Base-by-base conservation (phyloP, 1,140 invertebrate species). In the Drosophila parabipectinata region DNA sequence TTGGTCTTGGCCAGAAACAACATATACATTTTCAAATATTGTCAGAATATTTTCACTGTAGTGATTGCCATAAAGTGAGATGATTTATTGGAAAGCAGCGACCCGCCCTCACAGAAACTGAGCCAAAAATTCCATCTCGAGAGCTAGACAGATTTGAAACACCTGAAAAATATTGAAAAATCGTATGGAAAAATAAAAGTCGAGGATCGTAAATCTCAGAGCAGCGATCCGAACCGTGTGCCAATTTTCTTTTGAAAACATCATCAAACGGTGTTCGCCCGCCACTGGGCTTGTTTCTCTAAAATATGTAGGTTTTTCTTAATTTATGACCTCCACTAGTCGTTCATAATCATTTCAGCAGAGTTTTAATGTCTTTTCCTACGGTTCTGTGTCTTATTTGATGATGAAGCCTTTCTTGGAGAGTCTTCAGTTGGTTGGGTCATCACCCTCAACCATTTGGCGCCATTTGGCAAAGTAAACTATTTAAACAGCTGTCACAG, bases 51-150 rank as follows among this genome's bases (percentile, higher is more conserved):
- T 63, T 30, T 32, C 45, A 57, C 79, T 45, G 56, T 88, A 79
- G 83, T 83, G 55, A 76, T 89, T 79, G 83, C 83, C 88, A 87
- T 83, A 83, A 87, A 87, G 82, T 71, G 47, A 66, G 66, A 77
- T 87, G 75, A 87, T 89, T 89, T 79, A 87, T 88, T 53, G 34
- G 34, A 57, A 83, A 50, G 9, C 44, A 56, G 9, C 28, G 53
- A 79, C 1, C 5, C 82, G 67, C 83, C 83, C 67, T 58, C 82
- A 59, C 83, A 30, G 57, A 66, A 12, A 52, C 34, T 28, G 50
- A 52, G 30, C 64, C 44, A 47, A 66, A 47, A 57, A 54, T 59
- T 51, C 62, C 45, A 69, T 18, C 50, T 51, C 41, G 59, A 67
- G 57, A 83, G 76, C 58, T 50, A 79, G 80, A 77, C 58, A 59